phyloP scores from a whole-genome alignment of 2,113 vertebrate genomes.

The Zapornia atra region DNA sequence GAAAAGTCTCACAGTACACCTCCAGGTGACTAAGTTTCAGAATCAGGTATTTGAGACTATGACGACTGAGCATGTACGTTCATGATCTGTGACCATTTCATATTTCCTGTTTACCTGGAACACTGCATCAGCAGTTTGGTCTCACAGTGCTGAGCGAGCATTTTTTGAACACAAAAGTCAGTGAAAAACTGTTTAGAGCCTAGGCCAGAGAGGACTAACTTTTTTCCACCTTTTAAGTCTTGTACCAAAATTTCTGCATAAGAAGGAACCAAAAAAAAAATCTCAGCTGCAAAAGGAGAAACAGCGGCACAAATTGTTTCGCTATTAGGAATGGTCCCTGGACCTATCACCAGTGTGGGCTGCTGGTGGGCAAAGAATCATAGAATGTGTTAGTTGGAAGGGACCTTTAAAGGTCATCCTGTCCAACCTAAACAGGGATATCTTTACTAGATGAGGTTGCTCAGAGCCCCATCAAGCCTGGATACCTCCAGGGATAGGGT shows the following conservation, averaged over 20 bases:
- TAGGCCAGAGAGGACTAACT: background rate
- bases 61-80: background rate
- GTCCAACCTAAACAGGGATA: too few relatives aligned
- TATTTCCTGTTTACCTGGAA: background rate
- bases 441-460: too few relatives aligned
- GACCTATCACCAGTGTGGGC: background rate
- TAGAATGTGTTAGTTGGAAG: too few relatives aligned
- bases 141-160: rapidly evolving
- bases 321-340: background rate
- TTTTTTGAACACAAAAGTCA: background rate
- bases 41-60: background rate
- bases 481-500: too few relatives aligned
- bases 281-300: background rate
- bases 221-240: background rate
- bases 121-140: rapidly evolving
- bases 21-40: background rate
- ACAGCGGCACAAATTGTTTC: background rate
- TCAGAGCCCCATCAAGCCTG: too few relatives aligned
- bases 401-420: too few relatives aligned
- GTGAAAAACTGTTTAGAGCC: background rate
- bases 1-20: background rate
- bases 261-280: background rate
- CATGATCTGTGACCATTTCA: background rate
- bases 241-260: background rate
- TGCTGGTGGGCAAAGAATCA: background rate